These are phyloP conservation scores for Sminthurides aquaticus DNA, from an alignment of 2,888 invertebrate species.

Conservation along the genomic window DNA sequence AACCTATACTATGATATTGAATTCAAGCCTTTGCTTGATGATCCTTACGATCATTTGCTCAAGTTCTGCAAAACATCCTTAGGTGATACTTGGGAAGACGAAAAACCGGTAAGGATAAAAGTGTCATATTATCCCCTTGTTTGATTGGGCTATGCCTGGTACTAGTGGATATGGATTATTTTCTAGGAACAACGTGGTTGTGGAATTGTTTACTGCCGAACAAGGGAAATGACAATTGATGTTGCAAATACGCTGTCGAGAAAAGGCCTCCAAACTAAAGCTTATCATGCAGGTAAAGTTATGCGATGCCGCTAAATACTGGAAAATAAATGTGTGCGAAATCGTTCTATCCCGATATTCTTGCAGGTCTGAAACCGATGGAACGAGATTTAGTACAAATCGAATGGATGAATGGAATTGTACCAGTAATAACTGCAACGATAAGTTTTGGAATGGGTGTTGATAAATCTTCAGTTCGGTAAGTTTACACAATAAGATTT, in stretches of 20 bases:
- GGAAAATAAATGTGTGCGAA: not conserved
- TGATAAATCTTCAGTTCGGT: conserved; percentile 89
- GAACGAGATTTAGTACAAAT: conserved; percentile 75
- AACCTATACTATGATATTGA: conserved; percentile 93
- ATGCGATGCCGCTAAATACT: not conserved
- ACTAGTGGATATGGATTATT: not conserved
- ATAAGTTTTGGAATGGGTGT: conserved; percentile 99
- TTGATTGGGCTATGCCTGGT: conserved; percentile 9
- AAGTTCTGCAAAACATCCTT: conserved; percentile 64
- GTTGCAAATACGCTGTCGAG: conserved; percentile 67
- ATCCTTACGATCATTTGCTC: conserved; percentile 72
- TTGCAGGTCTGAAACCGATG: conserved; percentile 59
- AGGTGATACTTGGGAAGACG: conserved; percentile 50
- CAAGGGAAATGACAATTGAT: conserved; percentile 80
- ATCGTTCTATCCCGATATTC: too few relatives aligned
- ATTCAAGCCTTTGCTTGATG: conserved; percentile 73
- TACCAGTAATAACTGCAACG: conserved; percentile 88
- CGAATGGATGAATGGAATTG: conserved; percentile 82
- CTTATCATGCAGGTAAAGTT: conserved; percentile 77
- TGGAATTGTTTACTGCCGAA: conserved; percentile 92
- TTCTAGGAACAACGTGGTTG: conserved; percentile 52
- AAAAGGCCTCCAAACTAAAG: conserved; percentile 65
- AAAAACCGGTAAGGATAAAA: conserved; percentile 41
- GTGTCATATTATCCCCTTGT: not conserved
- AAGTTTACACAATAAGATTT: conserved; percentile 11